Evolutionary conservation across 2,888 invertebrate species (phyloP), one percentile per base, ranked within the genome.

Genomic region (Sympetrum striolatum): DNA sequence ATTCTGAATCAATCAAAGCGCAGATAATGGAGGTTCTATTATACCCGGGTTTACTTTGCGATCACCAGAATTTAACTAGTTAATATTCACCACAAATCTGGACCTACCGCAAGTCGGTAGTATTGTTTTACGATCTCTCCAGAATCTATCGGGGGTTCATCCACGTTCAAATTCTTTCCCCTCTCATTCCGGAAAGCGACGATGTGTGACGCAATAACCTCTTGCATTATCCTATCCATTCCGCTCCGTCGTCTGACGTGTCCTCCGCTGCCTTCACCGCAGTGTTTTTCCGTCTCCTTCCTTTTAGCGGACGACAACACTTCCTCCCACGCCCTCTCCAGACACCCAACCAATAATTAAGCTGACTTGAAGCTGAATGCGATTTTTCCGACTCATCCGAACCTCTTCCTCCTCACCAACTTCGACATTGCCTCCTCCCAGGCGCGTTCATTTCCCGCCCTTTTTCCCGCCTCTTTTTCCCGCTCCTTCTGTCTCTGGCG

Each of bases 281-380:
- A 35, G 58, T 22, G 58, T 82, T 82, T 82, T 58, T 82, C 53
- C 53, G 15, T 82, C 82, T 58, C 37, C 58, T 82, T 58, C 58
- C 58, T 6, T 58, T 58, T 58, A 58, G 82, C 82, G 82, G n/a
- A 12, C 81, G 12, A 48, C 81, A 53, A 44, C 53, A 22, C 58
- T 58, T 35, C 82, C 14, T 31, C 58, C 53, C 15, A 22, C 44
- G 31, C 58, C 58, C 22, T 22, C 58, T 58, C 25, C 82, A 53
- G 82, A 22, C 58, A 18, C 82, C 58, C 82, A 31, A 35, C 86
- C 86, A 60, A 60, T 86, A 86, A 86, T 86, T 64, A 86, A 86
- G 53, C 86, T 60, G 60, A 39, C 60, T 82, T 82, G 82, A 82
- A 82, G 58, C 82, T 58, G 53, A 82, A 82, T 82, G 82, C 58